Conservation (phyloP, 2,888 invertebrate species). For the Tetranychus piercei region DNA sequence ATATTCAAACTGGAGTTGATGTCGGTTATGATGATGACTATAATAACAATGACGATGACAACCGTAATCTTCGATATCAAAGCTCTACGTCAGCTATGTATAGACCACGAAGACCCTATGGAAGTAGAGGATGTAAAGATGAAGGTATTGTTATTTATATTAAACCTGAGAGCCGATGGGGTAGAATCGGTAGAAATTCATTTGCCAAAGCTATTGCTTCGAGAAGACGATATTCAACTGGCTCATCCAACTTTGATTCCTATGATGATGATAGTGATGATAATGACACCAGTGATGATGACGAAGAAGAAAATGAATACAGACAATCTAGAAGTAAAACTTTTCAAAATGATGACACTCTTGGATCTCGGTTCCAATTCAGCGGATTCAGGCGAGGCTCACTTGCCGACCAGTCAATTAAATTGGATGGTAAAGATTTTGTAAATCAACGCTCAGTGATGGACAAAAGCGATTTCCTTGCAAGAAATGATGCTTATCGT, state of each 20-base stretch:
- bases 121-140: not conserved
- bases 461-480: not conserved
- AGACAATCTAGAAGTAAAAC: not conserved
- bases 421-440: not conserved
- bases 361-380: not conserved
- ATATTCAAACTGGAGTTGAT: not conserved
- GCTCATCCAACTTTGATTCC: not conserved
- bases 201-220: not conserved
- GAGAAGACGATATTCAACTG: not conserved
- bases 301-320: not conserved
- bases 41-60: not conserved
- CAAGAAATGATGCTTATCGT: not conserved
- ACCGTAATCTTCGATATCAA: not conserved
- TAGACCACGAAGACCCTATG: not conserved
- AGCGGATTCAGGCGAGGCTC: not conserved
- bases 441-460: not conserved
- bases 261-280: not conserved
- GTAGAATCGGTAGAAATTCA: not conserved
- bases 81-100: not conserved
- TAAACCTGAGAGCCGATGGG: not conserved
- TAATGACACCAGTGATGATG: not conserved
- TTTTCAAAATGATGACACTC: not conserved
- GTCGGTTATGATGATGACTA: not conserved
- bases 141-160: not conserved
- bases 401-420: not conserved